These are phyloP conservation scores for Chamaetylas fuelleborni DNA, from an alignment of 2,113 vertebrate genomes.

Conservation along the genomic window DNA sequence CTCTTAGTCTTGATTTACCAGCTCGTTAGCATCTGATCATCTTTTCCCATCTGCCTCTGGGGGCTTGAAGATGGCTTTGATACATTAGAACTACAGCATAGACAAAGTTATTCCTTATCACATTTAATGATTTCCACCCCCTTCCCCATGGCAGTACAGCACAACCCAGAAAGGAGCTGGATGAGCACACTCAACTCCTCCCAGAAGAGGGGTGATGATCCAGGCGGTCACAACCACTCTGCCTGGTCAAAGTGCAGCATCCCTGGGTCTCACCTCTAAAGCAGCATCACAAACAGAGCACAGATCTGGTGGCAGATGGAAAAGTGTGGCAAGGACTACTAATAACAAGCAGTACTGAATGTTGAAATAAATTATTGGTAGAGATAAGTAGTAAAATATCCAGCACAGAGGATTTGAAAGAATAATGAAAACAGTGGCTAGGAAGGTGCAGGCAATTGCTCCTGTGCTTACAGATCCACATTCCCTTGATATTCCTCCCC, in stretches of 20 bases:
- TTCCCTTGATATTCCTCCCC: not conserved
- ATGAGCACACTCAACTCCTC: not conserved
- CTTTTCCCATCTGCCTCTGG: not conserved
- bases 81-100: not conserved
- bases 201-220: not conserved
- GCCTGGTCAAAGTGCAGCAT: not conserved
- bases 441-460: not conserved
- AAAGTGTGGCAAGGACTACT: not conserved
- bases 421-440: not conserved
- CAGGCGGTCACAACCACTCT: not conserved
- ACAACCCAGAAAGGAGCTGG: not conserved
- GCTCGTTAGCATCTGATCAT: not conserved
- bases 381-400: not conserved
- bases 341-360: not conserved
- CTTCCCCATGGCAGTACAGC: rapidly evolving
- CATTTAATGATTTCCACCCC: not conserved
- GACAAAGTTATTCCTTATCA: not conserved
- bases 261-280: too few relatives aligned
- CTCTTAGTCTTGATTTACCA: not conserved
- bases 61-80: not conserved
- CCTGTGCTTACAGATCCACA: not conserved
- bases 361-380: not conserved
- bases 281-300: not conserved
- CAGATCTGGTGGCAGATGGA: not conserved
- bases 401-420: not conserved